These are phyloP conservation scores for Ptilorrhoa leucosticta DNA, from an alignment of 2,113 vertebrate species.

Conservation along the genomic window DNA sequence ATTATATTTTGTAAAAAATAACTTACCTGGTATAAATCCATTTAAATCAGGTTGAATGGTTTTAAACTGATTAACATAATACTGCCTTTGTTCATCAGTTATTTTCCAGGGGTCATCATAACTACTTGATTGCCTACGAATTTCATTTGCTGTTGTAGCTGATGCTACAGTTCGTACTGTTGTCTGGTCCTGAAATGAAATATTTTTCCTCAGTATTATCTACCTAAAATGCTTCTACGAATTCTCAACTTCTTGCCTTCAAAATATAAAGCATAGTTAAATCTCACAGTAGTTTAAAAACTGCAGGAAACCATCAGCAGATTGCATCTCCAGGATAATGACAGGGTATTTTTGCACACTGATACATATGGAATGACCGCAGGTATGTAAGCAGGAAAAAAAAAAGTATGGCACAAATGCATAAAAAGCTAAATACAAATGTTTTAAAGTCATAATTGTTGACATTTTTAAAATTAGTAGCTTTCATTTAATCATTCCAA, in stretches of 20 bases:
- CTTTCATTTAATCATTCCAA: constrained; percentile 10
- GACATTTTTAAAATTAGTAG: constrained; percentile 7
- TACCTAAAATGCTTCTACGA: constrained; percentile 50
- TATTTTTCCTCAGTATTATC: constrained; percentile 76
- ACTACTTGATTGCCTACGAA: constrained; percentile 95
- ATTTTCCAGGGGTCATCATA: constrained; percentile 99
- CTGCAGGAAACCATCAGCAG: constrained; percentile 33
- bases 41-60: constrained; percentile 97
- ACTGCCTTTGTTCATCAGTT: constrained; percentile 98
- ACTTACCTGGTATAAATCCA: constrained; percentile 96
- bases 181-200: constrained; percentile 86
- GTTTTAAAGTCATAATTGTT: not conserved
- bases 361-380: constrained; percentile 60
- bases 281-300: constrained; percentile 37
- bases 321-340: not conserved
- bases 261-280: constrained; percentile 62
- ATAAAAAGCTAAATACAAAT: constrained; percentile 67
- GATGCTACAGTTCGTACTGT: constrained; percentile 92
- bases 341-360: constrained; percentile 52
- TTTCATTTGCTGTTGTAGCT: constrained; percentile 89
- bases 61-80: constrained; percentile 99
- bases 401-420: constrained; percentile 55
- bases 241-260: constrained; percentile 57
- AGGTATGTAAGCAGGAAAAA: constrained; percentile 67
- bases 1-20: constrained; percentile 48